Evolutionary conservation across 2,113 vertebrate genomes (phyloP).

Genomic region (Mugil cephalus): DNA sequence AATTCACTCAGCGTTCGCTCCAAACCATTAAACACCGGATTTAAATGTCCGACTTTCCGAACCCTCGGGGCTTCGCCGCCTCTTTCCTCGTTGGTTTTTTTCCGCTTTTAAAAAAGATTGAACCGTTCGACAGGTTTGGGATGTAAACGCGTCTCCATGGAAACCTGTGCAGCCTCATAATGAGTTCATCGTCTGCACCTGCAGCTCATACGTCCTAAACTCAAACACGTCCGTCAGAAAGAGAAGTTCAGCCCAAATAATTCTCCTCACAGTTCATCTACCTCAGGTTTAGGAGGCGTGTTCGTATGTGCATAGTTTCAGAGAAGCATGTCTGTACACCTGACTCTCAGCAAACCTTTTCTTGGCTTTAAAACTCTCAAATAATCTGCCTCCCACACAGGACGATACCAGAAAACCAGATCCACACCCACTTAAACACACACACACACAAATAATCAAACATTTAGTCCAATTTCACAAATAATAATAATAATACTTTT

Average conservation of each 20-base stretch:
- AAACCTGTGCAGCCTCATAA: neutral
- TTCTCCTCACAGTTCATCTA: no score
- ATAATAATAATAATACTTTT: no score
- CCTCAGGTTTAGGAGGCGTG: no score
- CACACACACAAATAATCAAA: no score
- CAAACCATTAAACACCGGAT: slow-evolving; percentile 73
- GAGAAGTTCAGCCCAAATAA: no score
- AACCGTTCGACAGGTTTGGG: slow-evolving; percentile 29
- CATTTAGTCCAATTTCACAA: no score
- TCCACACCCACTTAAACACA: no score
- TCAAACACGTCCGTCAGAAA: no score
- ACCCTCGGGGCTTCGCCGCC: slow-evolving; percentile 44
- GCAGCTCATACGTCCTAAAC: no score
- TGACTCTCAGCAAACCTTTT: neutral
- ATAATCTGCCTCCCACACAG: neutral
- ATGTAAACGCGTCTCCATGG: slow-evolving; percentile 3
- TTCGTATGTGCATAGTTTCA: neutral
- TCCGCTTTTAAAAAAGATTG: slow-evolving; percentile 36
- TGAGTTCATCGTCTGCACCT: no score
- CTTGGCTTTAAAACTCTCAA: neutral
- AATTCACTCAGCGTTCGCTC: slow-evolving; percentile 63
- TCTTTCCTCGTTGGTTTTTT: slow-evolving; percentile 31
- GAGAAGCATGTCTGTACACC: slow-evolving; percentile 3
- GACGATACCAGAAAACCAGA: neutral
- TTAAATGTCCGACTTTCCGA: slow-evolving; percentile 68